A percentile compares a stretch with the other conserved stretches of the same genome.
Evolutionary conservation across 2,797 vertebrate genomes (phyloP).

Genomic region (Mormyrus hasselquistii): DNA sequence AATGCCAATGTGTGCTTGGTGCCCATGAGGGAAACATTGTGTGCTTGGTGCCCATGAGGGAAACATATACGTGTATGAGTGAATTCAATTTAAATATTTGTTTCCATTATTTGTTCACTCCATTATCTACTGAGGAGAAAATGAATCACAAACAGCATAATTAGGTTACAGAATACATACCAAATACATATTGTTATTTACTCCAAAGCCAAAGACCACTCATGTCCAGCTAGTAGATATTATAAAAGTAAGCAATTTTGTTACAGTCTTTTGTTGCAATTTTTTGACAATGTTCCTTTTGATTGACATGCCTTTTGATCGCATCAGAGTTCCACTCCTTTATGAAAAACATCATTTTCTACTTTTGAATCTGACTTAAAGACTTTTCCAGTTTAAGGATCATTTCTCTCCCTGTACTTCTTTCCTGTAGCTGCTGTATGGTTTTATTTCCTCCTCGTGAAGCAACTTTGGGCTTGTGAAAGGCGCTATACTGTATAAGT

Average conservation of each 20-base stretch:
- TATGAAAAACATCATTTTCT: background rate
- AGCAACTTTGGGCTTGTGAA: background rate
- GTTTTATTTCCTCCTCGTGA: background rate
- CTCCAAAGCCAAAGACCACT: background rate
- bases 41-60: too few relatives aligned
- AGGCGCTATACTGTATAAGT: background rate
- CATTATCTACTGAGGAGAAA: background rate
- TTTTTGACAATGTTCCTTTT: background rate
- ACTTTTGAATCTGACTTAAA: background rate
- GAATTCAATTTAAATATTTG: background rate
- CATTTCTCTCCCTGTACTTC: background rate
- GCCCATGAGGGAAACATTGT: too few relatives aligned
- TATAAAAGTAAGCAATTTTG: background rate
- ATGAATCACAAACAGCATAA: background rate
- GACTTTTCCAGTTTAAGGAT: background rate
- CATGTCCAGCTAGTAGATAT: background rate
- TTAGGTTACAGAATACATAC: background rate
- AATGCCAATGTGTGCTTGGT: background rate
- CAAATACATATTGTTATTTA: background rate
- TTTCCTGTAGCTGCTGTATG: background rate
- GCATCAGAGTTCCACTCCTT: background rate
- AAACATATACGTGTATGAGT: background rate
- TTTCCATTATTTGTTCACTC: background rate
- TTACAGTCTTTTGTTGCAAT: background rate
- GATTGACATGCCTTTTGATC: background rate